Evolutionary conservation across 2,888 invertebrate species (phyloP).

Genomic region (Drosophila silvestris): DNA sequence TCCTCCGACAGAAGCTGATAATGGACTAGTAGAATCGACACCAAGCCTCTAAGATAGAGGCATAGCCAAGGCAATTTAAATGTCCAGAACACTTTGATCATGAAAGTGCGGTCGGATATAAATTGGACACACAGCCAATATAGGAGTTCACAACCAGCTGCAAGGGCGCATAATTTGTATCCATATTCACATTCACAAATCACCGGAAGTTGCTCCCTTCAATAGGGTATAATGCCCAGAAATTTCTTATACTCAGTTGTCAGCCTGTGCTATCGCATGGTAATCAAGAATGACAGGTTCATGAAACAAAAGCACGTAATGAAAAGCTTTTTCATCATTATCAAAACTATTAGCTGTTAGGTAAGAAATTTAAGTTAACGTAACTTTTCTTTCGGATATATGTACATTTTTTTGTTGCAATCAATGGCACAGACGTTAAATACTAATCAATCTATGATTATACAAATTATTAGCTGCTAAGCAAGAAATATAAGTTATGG

Average conservation of each 20-base stretch:
- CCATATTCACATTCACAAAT: neutral
- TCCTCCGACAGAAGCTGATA: neutral
- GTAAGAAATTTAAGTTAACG: neutral
- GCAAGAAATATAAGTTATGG: neutral
- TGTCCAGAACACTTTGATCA: constrained; percentile 8
- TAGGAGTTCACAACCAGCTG: constrained; percentile 4
- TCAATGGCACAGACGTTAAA: neutral
- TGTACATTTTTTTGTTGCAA: neutral
- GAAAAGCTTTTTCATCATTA: constrained; percentile 8
- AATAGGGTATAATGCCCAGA: constrained; percentile 5
- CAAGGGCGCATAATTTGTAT: neutral
- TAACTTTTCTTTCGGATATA: constrained; percentile 1
- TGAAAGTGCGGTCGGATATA: neutral
- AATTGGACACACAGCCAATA: neutral
- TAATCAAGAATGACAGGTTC: constrained; percentile 1
- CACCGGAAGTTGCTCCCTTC: neutral
- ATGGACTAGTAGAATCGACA: neutral
- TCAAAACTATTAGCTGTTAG: neutral
- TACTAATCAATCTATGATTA: neutral
- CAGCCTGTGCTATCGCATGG: neutral
- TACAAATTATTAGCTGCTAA: no score
- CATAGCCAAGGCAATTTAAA: constrained; percentile 4
- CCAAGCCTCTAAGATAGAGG: neutral
- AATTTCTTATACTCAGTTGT: neutral
- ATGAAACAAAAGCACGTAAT: neutral